phyloP scores from a whole-genome alignment of 2,888 invertebrate genomes.

The Hirtodrosophila histrioides region DNA sequence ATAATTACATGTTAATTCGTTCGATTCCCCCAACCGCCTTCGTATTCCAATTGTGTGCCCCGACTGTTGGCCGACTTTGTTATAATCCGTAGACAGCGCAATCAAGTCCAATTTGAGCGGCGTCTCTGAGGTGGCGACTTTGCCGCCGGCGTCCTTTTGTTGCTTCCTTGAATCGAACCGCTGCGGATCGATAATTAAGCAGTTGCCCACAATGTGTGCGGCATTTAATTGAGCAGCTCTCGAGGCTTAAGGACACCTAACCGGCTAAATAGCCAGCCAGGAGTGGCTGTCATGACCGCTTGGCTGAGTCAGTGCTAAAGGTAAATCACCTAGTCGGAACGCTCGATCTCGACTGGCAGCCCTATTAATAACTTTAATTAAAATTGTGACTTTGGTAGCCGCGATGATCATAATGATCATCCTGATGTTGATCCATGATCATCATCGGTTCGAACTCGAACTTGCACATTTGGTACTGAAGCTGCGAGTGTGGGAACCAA shows the following conservation, averaged over 20 bases:
- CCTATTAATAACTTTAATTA: conserved; percentile 83
- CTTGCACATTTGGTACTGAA: conserved; percentile 21
- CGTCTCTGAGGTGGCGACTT: conserved; percentile 60
- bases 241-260: conserved; percentile 60
- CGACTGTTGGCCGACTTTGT: conserved; percentile 6
- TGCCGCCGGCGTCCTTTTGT: conserved; percentile 53
- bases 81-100: conserved; percentile 67
- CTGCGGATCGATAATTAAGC: conserved; percentile 73
- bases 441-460: conserved; percentile 9
- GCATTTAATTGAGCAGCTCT: conserved; percentile 67
- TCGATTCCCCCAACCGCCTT: conserved; percentile 6
- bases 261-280: conserved; percentile 4
- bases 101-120: conserved; percentile 63
- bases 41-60: conserved; percentile 7
- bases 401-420: conserved; percentile 13
- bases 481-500: conserved; percentile 80
- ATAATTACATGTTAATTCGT: conserved; percentile 80
- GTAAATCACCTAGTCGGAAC: conserved; percentile 59
- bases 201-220: conserved; percentile 79
- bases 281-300: background rate
- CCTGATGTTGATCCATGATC: conserved; percentile 9
- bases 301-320: conserved; percentile 10
- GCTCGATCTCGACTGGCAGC: conserved; percentile 47
- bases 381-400: conserved; percentile 60
- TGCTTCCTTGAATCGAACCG: conserved; percentile 38